Evolutionary conservation across 2,113 vertebrate genomes (phyloP).

Genomic region (Alethe diademata): DNA sequence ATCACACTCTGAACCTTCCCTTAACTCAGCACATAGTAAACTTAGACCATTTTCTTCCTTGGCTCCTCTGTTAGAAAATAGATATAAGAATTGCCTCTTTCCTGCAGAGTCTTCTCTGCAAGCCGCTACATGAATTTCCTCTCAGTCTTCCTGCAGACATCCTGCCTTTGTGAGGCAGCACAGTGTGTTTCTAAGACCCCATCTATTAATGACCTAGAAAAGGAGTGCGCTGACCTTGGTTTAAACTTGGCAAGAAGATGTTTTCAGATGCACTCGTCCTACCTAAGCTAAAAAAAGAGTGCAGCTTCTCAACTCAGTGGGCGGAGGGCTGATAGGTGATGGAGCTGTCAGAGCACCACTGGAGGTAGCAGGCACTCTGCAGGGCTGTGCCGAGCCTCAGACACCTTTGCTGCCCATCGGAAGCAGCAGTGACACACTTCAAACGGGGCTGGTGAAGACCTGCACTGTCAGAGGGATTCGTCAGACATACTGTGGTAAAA

Average conservation of each 20-base stretch:
- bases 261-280: background rate
- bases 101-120: constrained; percentile 6
- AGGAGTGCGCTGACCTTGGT: background rate
- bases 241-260: background rate
- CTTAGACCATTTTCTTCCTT: background rate
- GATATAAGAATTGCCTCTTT: background rate
- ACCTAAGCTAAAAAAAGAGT: background rate
- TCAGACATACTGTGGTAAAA: background rate
- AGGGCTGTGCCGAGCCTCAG: background rate
- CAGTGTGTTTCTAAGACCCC: background rate
- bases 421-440: background rate
- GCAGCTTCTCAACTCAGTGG: constrained; percentile 32
- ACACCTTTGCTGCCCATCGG: background rate
- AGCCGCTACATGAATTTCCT: background rate
- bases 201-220: constrained; percentile 27
- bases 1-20: background rate
- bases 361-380: rapidly evolving
- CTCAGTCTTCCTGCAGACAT: background rate
- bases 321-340: background rate
- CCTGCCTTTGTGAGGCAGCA: constrained; percentile 20
- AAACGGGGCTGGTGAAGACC: background rate
- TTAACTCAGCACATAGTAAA: background rate
- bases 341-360: background rate
- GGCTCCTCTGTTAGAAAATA: constrained; percentile 6
- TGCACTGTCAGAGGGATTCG: background rate